A percentile compares a stretch with the other conserved stretches of the same genome.
Conservation (phyloP, 2,888 invertebrate genomes). For the Eristalis pertinax region DNA sequence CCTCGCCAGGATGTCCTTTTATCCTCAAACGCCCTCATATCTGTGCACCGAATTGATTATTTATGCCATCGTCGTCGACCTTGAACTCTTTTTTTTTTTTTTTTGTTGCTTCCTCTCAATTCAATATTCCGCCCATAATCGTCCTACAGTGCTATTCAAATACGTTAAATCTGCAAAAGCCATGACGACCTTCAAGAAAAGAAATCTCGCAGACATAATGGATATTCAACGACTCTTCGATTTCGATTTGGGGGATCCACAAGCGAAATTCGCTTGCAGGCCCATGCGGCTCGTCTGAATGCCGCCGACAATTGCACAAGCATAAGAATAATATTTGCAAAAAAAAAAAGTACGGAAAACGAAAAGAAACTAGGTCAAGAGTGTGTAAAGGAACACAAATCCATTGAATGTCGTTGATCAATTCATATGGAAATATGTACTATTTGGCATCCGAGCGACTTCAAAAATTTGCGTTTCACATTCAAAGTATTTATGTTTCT, state of each 20-base stretch:
- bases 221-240: slow-evolving; percentile 53
- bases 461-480: slow-evolving; percentile 9
- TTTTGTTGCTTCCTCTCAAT: neutral
- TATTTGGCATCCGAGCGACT: slow-evolving; percentile 3
- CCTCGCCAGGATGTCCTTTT: neutral
- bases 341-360: neutral
- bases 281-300: neutral
- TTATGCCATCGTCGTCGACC: neutral
- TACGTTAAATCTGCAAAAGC: neutral
- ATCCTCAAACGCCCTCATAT: neutral
- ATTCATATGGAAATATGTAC: slow-evolving; percentile 9
- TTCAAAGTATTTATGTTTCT: slow-evolving; percentile 5
- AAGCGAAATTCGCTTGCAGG: slow-evolving; percentile 36
- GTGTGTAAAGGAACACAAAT: neutral
- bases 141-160: neutral
- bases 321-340: neutral
- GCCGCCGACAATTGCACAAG: neutral
- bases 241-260: slow-evolving; percentile 26
- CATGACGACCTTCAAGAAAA: slow-evolving; percentile 27
- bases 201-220: slow-evolving; percentile 39
- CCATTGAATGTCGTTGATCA: slow-evolving; percentile 9
- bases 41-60: neutral
- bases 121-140: neutral
- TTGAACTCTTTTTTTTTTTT: neutral
- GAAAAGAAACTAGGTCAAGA: slow-evolving; percentile 3